Evolutionary conservation across 2,888 invertebrate genomes (phyloP).

Genomic region (Coenonympha arcania): DNA sequence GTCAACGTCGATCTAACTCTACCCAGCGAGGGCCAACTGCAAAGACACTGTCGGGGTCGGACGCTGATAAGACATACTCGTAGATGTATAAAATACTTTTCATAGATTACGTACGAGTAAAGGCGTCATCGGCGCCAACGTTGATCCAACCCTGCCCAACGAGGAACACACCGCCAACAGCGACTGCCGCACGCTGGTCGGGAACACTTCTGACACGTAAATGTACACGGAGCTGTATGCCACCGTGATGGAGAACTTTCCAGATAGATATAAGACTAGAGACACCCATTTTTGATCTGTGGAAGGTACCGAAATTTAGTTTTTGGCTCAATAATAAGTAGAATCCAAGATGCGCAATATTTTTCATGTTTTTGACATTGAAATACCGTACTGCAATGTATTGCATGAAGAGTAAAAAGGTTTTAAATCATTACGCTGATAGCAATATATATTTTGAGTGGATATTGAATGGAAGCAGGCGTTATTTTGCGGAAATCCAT

Average conservation of each 20-base stretch:
- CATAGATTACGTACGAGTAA: neutral
- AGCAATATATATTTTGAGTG: no score
- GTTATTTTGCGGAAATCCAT: no score
- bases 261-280: conserved; percentile 72
- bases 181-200: conserved; percentile 77
- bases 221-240: conserved; percentile 79
- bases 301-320: neutral
- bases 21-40: no score
- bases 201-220: conserved; percentile 80
- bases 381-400: no score
- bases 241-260: conserved; percentile 79
- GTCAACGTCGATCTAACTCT: no score
- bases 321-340: no score
- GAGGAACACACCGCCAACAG: conserved; percentile 78
- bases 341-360: no score
- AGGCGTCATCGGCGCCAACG: conserved; percentile 78
- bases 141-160: conserved; percentile 78
- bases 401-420: no score
- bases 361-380: no score
- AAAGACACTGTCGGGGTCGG: neutral
- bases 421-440: no score
- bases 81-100: no score
- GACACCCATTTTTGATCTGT: conserved; percentile 61
- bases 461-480: no score
- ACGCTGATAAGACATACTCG: neutral